Percentiles rank a stretch among this genome's conserved stretches.
Evolutionary conservation across 2,113 vertebrate genomes (phyloP).

Genomic region (Himantopus leucocephalus): DNA sequence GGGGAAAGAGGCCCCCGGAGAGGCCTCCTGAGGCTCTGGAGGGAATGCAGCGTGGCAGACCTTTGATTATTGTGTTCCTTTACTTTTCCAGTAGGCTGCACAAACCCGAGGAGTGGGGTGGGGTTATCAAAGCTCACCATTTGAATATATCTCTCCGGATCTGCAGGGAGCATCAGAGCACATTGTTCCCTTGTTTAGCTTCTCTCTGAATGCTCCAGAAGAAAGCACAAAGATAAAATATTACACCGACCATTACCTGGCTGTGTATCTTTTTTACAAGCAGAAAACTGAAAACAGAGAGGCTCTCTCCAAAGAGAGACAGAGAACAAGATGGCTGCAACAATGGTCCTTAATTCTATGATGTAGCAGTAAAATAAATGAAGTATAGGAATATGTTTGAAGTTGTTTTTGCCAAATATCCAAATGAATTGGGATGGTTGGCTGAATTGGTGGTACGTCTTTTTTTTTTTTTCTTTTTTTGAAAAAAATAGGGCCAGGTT

Average conservation of each 20-base stretch:
- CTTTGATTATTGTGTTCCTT: not conserved
- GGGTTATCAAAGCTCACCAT: not conserved
- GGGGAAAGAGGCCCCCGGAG: not conserved
- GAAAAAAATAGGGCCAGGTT: not conserved
- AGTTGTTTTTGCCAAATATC: not conserved
- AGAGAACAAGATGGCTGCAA: not conserved
- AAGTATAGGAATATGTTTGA: not conserved
- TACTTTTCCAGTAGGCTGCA: conserved; percentile 33
- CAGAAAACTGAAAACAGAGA: not conserved
- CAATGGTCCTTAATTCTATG: not conserved
- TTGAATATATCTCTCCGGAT: not conserved
- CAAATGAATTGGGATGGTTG: not conserved
- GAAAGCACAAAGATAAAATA: not conserved
- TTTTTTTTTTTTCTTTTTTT: no score
- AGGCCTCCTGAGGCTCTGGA: not conserved
- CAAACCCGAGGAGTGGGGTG: not conserved
- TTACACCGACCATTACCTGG: not conserved
- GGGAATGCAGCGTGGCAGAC: not conserved
- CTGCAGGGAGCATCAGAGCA: not conserved
- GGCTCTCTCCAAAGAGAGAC: not conserved
- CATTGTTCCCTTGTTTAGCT: not conserved
- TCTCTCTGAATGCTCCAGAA: not conserved
- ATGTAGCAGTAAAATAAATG: not conserved
- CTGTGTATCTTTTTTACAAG: not conserved
- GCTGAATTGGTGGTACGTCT: not conserved